phyloP scores from a whole-genome alignment of 30 jellyfish, hydroid and myxozoan genomes.

The Aurelia sp. region DNA sequence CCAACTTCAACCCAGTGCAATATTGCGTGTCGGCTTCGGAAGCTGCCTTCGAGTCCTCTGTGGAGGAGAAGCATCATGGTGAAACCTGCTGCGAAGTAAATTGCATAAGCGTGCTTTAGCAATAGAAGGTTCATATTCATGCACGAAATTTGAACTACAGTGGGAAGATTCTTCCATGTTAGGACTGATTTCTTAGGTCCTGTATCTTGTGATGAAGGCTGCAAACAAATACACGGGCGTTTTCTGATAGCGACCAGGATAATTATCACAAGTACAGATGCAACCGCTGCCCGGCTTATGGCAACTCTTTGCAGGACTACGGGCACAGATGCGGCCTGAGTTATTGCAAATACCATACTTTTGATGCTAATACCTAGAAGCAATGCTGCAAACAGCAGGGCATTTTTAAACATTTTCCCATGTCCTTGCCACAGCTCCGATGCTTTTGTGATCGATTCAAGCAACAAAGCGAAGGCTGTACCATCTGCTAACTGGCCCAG shows the following conservation, averaged over 20 bases:
- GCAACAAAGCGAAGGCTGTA: slow-evolving; percentile 20
- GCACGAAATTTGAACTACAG: slow-evolving; percentile 3
- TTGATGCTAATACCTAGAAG: slow-evolving; percentile 2
- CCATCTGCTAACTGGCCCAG: slow-evolving; percentile 25
- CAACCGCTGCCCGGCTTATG: not conserved
- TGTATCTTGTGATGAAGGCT: not conserved
- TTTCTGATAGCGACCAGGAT: not conserved
- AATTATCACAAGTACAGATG: slow-evolving; percentile 1
- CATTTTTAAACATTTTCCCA: not conserved
- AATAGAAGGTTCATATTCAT: slow-evolving; percentile 23
- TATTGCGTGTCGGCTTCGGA: not conserved
- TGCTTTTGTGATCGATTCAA: not conserved
- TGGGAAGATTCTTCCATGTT: not conserved
- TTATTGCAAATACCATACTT: not conserved
- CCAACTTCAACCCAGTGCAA: slow-evolving; percentile 6
- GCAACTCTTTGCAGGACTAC: slow-evolving; percentile 10
- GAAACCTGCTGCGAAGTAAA: slow-evolving; percentile 9
- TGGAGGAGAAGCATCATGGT: slow-evolving; percentile 14
- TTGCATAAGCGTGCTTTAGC: slow-evolving; percentile 24
- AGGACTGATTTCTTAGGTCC: not conserved
- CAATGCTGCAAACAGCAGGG: slow-evolving; percentile 6
- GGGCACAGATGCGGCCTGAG: not conserved
- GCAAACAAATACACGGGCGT: not conserved
- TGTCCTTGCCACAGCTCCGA: slow-evolving; percentile 15
- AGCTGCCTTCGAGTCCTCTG: not conserved